Base-by-base conservation (phyloP, 2,113 vertebrate species). In the Narcine bancroftii region DNA sequence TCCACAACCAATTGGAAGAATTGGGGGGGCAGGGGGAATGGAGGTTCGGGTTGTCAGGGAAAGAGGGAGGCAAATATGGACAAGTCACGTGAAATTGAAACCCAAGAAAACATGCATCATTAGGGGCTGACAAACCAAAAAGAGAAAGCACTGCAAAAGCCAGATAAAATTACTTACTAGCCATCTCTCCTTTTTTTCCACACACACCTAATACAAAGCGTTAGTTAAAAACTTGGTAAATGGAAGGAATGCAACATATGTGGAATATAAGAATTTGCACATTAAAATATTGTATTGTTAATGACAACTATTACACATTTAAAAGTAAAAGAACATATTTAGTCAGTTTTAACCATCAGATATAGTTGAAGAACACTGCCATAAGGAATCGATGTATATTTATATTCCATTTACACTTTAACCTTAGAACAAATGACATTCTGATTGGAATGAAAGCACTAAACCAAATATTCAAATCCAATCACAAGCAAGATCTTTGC, bases 131-230 rank as follows among this genome's bases (percentile, higher is more conserved):
- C 95, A 95, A 94, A 66, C 85, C n/a, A 69, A 94, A 94, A 93
- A 94, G 94, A 93, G 95, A 94, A 93, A 94, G 92, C 96, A 96
- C 95, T 95, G 95, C 95, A 96, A 94, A 95, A 94, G 93, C 94
- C 93, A 94, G 93, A 92, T 94, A 94, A 93, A 93, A 94, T 95
- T 94, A 97, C 98, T 99, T 99, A 99, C 98, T 96, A 98, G 97
- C 94, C 96, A 95, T 96, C 97, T 97, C 96, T 99, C 96, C 96
- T 99, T 98, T 97, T 97, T 97, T 94, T 94, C 94, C 95, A 99
- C 98, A 97, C 95, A 98, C 93, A 98, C 95, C 98, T 99, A 96
- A 96, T 94, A 94, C 95, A 94, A 96, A 75, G 77, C 94, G 94
- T 96, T 92, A 94, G 93, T 96, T 94, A 95, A 69, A 91, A 69